Evolutionary conservation across 2,888 invertebrate genomes (phyloP), one percentile per base, ranked within the genome.

Genomic region (Thereva unica): DNA sequence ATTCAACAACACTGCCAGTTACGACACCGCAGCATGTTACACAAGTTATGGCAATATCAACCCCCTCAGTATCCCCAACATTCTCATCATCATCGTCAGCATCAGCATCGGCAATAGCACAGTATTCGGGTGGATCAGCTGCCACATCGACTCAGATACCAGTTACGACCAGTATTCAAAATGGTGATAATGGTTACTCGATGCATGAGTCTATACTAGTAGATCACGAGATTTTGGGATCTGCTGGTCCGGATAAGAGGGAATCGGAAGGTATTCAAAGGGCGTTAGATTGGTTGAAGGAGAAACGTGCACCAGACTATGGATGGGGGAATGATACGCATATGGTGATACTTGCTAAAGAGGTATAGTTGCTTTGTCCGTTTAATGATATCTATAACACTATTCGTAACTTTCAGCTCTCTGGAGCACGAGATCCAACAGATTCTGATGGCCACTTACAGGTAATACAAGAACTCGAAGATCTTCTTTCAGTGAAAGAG

Each of bases 291-390:
- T 92, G 91, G 85, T 80, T 92, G 34, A 84, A 89, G 75, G 85
- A 86, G 72, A 90, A 91, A 73, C 85, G 92, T 35, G 87, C 87
- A 72, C 82, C 85, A 3, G 89, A 92, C 76, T 90, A 89, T 84
- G 92, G 92, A 4, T 93, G 92, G 91, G 88, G 88, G 44, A 91
- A 91, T 73, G 92, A 92, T 75, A 93, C 93, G 0, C 90, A 93
- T 70, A 88, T 90, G 74, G 92, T 91, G 3, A 85, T 93, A 76
- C 84, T 92, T 49, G 91, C 93, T 41, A 84, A 93, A 67, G 89
- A 92, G 80, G 54, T 64, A 54, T 23, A 5, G 3, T 42, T 73
- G 82, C 82, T 47, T 76, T 79, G 70, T 54, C 12, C 45, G 37
- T n/a, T 35, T 8, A 34, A 41, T 9, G 35, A n/a, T 49, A 47